A percentile compares a stretch with the other conserved stretches of the same genome.
phyloP scores from a whole-genome alignment of 1,140 invertebrate species.

The Riptortus pedestris region DNA sequence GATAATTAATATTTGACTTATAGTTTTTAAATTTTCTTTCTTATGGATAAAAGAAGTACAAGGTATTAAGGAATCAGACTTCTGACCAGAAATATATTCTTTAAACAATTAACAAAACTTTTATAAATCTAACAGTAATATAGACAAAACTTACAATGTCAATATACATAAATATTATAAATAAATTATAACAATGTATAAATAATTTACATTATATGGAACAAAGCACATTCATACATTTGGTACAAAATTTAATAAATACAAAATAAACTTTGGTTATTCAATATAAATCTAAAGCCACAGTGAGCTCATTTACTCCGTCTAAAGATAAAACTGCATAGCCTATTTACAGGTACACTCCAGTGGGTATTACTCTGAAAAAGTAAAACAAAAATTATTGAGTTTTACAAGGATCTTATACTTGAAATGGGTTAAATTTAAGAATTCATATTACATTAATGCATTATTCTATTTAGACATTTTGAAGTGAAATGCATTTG shows the following conservation, averaged over 20 bases:
- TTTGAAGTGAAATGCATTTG: background rate
- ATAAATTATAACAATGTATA: no score
- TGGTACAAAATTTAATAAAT: background rate
- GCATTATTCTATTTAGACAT: background rate
- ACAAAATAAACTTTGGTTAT: background rate
- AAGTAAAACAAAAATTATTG: no score
- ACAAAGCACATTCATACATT: constrained; percentile 7
- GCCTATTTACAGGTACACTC: background rate
- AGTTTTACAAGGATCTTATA: background rate
- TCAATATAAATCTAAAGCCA: background rate
- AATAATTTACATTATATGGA: constrained; percentile 3
- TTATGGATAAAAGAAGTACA: no score
- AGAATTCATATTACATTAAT: background rate
- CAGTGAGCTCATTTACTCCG: background rate
- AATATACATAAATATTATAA: no score
- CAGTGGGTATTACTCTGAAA: background rate
- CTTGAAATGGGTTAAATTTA: background rate
- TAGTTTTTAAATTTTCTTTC: no score
- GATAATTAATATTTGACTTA: no score
- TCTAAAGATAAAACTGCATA: background rate
- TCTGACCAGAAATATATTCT: no score
- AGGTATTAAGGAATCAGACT: no score
- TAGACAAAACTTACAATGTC: no score
- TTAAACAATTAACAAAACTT: no score
- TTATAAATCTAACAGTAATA: no score